These are phyloP conservation scores for Teinopalpus imperialis DNA, from an alignment of 2,888 invertebrate species.

Conservation along the genomic window DNA sequence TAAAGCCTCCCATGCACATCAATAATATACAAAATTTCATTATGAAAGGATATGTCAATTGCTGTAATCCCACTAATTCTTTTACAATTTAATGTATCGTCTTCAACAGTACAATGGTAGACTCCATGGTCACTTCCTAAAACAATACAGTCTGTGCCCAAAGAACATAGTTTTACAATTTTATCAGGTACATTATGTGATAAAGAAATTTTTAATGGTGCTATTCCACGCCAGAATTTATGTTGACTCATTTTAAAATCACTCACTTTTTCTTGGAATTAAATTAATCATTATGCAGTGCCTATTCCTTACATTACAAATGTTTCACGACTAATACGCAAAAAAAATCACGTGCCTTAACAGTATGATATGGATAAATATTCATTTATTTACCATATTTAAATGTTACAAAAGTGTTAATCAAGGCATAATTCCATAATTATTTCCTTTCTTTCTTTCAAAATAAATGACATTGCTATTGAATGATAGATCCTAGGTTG, in stretches of 20 bases:
- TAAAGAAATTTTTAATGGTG: conserved; percentile 52
- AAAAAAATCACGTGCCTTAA: too few species aligned
- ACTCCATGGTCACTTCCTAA: conserved; percentile 71
- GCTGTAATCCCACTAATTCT: conserved; percentile 78
- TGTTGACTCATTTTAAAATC: conserved; percentile 64
- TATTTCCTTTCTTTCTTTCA: too few species aligned
- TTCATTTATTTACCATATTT: too few species aligned
- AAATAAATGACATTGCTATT: too few species aligned
- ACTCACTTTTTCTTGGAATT: conserved; percentile 27
- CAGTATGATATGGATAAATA: too few species aligned
- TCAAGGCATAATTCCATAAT: too few species aligned
- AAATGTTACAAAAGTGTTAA: too few species aligned
- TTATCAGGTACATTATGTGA: conserved; percentile 70
- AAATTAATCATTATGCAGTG: conserved; percentile 29
- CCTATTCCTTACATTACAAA: too few species aligned
- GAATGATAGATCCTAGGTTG: too few species aligned
- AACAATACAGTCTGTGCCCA: conserved; percentile 63
- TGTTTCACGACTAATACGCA: too few species aligned
- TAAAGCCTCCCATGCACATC: conserved; percentile 83
- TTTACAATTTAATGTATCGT: conserved; percentile 64
- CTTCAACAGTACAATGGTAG: conserved; percentile 64
- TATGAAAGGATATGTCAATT: conserved; percentile 84
- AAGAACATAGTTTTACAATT: conserved; percentile 68
- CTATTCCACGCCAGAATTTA: conserved; percentile 73
- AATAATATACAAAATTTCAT: conserved; percentile 82